Base-by-base conservation (phyloP, 2,888 invertebrate species). In the Coremacera marginata region DNA sequence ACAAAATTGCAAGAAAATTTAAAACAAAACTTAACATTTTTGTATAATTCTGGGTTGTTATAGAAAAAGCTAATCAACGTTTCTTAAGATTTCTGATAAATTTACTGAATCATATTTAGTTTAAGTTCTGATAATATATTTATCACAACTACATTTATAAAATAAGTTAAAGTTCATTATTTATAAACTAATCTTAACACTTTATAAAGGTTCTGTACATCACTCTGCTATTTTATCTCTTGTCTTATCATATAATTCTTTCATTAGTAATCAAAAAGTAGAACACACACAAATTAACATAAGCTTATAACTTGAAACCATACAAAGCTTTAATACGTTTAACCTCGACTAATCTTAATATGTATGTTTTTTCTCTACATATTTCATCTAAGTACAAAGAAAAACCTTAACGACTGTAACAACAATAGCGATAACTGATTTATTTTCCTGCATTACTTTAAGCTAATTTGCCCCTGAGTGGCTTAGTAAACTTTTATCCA, bases 341-440 rank as follows among this genome's bases (percentile, higher is more conserved):
- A 57, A 70, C 55, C 57, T 57, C 57, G 57, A 34, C 57, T 57
- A 37, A 65, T 27, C 63, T 63, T 3, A 63, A n/a, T 31, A 31
- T 31, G 63, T 31, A 63, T 55, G 55, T 22, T 22, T 19, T 22
- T 22, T 19, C 19, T 60, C 0, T 27, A 11, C 19, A 27, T 60
- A 60, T 27, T 25, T 11, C 19, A 22, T 60, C 57, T 27, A 22
- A 25, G 25, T 44, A 44, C 44, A 44, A 55, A 34, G 31, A n/a
- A 63, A 27, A 63, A 16, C 27, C n/a, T 31, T 16, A 3, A 34
- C n/a, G 9, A 65, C n/a, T 19, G 22, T 19, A 37, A 0, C 8
- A 84, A 85, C 84, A 84, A 81, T 84, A 84, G n/a, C 86, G 84
- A 70, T n/a, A 70, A 52, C 19, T 19, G 1, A 31, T n/a, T 67